Conservation (phyloP, 2,113 vertebrate genomes). For the Melanerpes formicivorus region DNA sequence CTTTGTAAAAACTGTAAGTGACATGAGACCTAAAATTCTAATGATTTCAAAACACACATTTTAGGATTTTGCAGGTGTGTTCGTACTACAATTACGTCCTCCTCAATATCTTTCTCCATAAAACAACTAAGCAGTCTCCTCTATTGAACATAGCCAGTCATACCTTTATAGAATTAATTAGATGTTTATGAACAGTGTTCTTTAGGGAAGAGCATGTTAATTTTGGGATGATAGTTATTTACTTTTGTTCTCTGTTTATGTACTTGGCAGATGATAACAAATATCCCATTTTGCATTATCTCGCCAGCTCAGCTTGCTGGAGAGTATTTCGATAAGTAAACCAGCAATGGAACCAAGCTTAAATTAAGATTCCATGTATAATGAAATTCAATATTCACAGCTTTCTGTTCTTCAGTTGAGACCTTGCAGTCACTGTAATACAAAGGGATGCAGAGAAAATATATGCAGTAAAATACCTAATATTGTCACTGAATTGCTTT, state of each 20-base stretch:
- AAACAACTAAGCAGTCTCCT: neutral
- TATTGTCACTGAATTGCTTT: neutral
- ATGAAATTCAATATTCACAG: conserved; percentile 18
- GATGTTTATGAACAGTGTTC: conserved; percentile 47
- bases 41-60: neutral
- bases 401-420: neutral
- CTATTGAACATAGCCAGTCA: neutral
- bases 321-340: conserved; percentile 52
- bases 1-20: neutral
- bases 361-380: conserved; percentile 59
- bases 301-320: conserved; percentile 54
- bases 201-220: conserved; percentile 50
- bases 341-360: conserved; percentile 41
- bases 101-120: neutral
- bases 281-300: conserved; percentile 56
- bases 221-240: conserved; percentile 53
- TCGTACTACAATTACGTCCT: neutral
- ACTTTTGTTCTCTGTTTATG: conserved; percentile 50
- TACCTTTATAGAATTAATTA: conserved; percentile 51
- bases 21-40: neutral
- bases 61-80: neutral
- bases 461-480: neutral
- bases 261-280: conserved; percentile 23
- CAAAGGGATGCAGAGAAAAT: neutral
- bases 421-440: neutral